Evolutionary conservation across 2,888 invertebrate species (phyloP), one percentile per base, ranked within the genome.

Genomic region (Eretmocerus hayati): DNA sequence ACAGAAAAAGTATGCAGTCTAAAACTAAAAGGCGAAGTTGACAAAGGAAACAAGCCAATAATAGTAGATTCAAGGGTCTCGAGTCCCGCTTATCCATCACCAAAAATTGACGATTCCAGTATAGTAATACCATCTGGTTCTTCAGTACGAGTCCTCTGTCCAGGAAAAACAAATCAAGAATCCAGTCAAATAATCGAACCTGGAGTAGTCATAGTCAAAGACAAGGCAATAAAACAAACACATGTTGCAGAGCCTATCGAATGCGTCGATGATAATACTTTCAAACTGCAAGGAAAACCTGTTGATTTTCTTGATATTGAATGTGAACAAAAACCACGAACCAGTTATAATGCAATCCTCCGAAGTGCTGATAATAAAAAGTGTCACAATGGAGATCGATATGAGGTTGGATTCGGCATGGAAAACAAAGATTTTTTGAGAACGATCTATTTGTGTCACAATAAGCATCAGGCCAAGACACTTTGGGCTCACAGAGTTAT

Each of bases 381-480:
- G 15, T 33, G 33, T 13, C n/a, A 16, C 15, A 5, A n/a, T 4
- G 53, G 49, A 2, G 11, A 44, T 1, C 26, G 20, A 0, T 53
- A 42, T 32, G 47, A 48, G 20, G 42, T 50, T n/a, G 50, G 53
- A 6, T 53, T 15, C 19, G 47, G 47, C 2, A n/a, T 53, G 4
- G 39, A 22, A 0, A 30, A 41, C 2, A 16, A 11, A 1, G 22
- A 32, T 5, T 53, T 53, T n/a, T 13, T 53, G 1, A 37, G 19
- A 13, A 50, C 47, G 2, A 76, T 76, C 56, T 73, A 71, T 56
- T 72, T 79, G 1, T 82, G 82, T 62, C 81, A 78, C 56, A n/a
- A 38, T 13, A 6, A 13, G 21, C 11, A 33, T 9, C n/a, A 9
- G 15, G 33, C 33, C 33, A 33, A 33, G 9, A 33, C 33, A 5